Evolutionary conservation across 2,888 invertebrate species (phyloP).

Genomic region (Schrankia costaestrigalis): DNA sequence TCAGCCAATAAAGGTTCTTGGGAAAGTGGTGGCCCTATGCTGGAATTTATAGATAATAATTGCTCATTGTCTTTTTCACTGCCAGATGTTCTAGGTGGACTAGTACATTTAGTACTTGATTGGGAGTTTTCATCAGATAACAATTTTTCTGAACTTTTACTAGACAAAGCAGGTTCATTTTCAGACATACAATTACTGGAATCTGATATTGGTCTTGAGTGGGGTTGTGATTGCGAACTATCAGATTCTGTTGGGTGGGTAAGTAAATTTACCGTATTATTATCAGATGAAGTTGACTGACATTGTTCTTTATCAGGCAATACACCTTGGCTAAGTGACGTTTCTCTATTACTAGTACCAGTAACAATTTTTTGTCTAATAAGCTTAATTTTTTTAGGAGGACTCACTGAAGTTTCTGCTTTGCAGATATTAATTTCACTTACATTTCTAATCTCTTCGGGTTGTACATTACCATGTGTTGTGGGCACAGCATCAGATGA

Average conservation of each 20-base stretch:
- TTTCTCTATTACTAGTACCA: slow-evolving; percentile 42
- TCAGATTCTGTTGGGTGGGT: slow-evolving; percentile 33
- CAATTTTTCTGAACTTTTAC: slow-evolving; percentile 10
- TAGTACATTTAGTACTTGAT: slow-evolving; percentile 11
- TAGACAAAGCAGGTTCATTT: slow-evolving; percentile 2
- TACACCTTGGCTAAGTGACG: slow-evolving; percentile 32
- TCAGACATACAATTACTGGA: slow-evolving; percentile 16
- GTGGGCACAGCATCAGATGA: slow-evolving; percentile 68
- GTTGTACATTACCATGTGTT: slow-evolving; percentile 62
- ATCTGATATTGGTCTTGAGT: slow-evolving; percentile 16
- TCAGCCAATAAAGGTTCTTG: too few species aligned
- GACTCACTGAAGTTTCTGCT: slow-evolving; percentile 71
- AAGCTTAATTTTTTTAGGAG: slow-evolving; percentile 73
- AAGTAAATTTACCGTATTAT: slow-evolving; percentile 25
- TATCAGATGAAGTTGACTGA: slow-evolving; percentile 63
- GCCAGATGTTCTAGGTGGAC: slow-evolving; percentile 6
- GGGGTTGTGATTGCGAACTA: slow-evolving; percentile 34
- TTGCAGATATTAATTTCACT: slow-evolving; percentile 75
- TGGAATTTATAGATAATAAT: slow-evolving; percentile 11
- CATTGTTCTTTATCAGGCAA: slow-evolving; percentile 49
- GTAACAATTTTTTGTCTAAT: slow-evolving; percentile 64
- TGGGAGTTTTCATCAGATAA: slow-evolving; percentile 25
- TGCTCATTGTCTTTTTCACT: slow-evolving; percentile 10
- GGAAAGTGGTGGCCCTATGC: not conserved
- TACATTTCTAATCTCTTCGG: slow-evolving; percentile 70